Evolutionary conservation across 2,888 invertebrate genomes (phyloP).

Genomic region (Neoascia interrupta): DNA sequence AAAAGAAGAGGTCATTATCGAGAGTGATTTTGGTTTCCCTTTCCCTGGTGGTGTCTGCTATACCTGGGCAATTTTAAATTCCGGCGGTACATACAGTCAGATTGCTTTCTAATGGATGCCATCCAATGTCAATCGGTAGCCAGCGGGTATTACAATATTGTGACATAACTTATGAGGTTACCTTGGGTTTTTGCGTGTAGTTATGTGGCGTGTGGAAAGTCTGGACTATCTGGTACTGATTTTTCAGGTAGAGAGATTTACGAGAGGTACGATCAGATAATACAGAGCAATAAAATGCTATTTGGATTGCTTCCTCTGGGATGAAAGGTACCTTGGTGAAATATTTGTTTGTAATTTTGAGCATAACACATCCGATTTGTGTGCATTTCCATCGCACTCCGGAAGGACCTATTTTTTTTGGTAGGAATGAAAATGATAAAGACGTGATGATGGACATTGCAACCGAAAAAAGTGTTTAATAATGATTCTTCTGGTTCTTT

Average conservation of each 20-base stretch:
- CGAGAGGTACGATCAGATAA: constrained; percentile 53
- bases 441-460: no score
- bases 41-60: constrained; percentile 11
- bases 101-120: constrained; percentile 67
- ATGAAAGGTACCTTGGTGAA: not conserved
- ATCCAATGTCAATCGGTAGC: constrained; percentile 62
- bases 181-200: constrained; percentile 30
- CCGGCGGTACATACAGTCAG: constrained; percentile 14
- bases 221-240: constrained; percentile 17
- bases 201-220: constrained; percentile 30
- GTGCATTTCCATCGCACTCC: not conserved
- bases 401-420: constrained; percentile 13
- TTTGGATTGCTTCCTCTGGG: constrained; percentile 61
- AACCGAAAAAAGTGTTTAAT: no score
- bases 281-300: constrained; percentile 48
- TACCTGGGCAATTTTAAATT: constrained; percentile 35
- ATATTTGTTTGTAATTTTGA: not conserved
- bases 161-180: constrained; percentile 67
- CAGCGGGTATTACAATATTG: constrained; percentile 54
- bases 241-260: constrained; percentile 37
- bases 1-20: constrained; percentile 55
- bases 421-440: no score
- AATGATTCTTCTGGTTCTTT: no score
- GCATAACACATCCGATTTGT: constrained; percentile 30
- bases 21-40: constrained; percentile 21